Conservation (phyloP, 2,113 vertebrate genomes). For the Agelaius tricolor region DNA sequence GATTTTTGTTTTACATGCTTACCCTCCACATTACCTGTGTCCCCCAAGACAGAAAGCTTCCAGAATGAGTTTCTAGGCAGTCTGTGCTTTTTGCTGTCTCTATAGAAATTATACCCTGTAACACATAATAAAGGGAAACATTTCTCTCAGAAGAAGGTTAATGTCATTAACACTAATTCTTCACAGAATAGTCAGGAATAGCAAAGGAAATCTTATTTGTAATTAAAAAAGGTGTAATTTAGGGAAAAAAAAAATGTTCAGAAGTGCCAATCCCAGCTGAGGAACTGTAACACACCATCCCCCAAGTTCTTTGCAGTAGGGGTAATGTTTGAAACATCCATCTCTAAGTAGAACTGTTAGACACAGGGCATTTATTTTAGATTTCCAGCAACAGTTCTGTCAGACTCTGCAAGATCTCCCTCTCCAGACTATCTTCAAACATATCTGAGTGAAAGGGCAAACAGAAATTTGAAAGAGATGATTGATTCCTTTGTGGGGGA, state of each 20-base stretch:
- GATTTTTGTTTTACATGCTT: neutral
- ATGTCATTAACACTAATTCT: neutral
- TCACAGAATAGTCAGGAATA: neutral
- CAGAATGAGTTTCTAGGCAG: neutral
- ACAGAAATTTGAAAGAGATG: slow-evolving; percentile 80
- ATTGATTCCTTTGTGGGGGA: slow-evolving; percentile 80
- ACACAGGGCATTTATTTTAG: neutral
- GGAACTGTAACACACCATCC: neutral
- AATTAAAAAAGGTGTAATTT: neutral
- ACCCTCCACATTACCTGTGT: neutral
- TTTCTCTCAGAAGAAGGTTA: neutral
- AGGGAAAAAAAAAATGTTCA: neutral
- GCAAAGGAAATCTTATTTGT: neutral
- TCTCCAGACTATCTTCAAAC: slow-evolving; percentile 74
- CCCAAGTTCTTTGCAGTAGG: neutral
- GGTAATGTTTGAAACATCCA: neutral
- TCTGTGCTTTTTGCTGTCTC: neutral
- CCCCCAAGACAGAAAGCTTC: neutral
- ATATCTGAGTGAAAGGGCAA: slow-evolving; percentile 79
- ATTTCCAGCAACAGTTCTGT: slow-evolving; percentile 17
- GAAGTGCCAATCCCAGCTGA: neutral
- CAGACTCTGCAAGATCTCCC: slow-evolving; percentile 48
- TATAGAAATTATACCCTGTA: neutral
- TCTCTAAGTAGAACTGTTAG: neutral
- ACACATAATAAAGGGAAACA: neutral